Evolutionary conservation across 2,888 invertebrate species (phyloP), one percentile per base, ranked within the genome.

Genomic region (Melangyna quadrimaculata): DNA sequence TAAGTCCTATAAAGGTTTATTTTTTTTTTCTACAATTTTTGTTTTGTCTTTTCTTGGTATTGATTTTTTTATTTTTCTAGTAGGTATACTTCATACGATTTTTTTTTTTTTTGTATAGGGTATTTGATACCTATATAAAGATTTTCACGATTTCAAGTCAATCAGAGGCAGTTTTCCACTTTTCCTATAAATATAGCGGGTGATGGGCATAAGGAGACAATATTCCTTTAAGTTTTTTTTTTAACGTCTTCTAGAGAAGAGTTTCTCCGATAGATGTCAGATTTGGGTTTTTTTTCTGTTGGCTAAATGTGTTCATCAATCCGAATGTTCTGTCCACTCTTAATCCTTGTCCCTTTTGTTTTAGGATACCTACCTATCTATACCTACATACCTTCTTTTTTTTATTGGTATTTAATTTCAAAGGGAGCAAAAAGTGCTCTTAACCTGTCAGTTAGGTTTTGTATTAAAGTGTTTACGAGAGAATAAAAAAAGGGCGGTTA

Each of bases 401-500:
- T 61, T 67, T 74, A 75, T 79, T 71, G 55, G 78, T 83, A 73
- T 78, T 78, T 83, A 78, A 83, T 83, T 82, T 83, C 73, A 55
- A 67, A 78, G 61, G 73, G 72, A 75, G 74, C 53, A 67, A 59
- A 67, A 59, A 75, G 80, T 67, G 84, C 75, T 84, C 84, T 84
- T 75, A 80, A 80, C 84, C 84, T 84, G 84, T 84, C 84, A 75
- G 84, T 61, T 71, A 37, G 75, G 61, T 80, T 79, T 79, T 79
- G 63, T 72, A 71, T 75, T 75, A 72, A 84, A 78, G 75, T 81
- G 67, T 70, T 86, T 72, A 63, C 84, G 19, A 65, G 32, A 5
- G 19, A 65, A 45, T 32, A 32, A 32, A 75, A 77, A 69, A 67
- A 57, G 65, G 55, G 32, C 24, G 57, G 67, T 72, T 57, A 53